phyloP scores from a whole-genome alignment of 2,797 vertebrate genomes.

The Taeniopygia guttata region DNA sequence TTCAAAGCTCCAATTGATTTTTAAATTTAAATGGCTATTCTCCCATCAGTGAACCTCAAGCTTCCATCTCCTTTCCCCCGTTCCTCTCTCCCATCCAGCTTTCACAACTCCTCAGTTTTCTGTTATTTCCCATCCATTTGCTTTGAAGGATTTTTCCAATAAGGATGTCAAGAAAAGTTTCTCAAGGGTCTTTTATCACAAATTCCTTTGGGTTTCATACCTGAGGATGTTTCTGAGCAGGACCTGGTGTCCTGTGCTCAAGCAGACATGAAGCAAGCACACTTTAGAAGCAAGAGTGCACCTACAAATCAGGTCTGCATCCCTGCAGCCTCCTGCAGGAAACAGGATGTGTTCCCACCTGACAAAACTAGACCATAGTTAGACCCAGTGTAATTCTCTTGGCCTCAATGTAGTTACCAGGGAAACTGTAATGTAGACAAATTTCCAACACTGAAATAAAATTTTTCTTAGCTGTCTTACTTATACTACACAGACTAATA shows the following conservation, averaged over 20 bases:
- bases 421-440: neutral
- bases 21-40: neutral
- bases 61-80: neutral
- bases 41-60: neutral
- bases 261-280: neutral
- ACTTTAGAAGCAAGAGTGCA: neutral
- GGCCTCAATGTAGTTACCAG: neutral
- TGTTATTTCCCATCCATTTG: neutral
- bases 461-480: neutral
- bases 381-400: neutral
- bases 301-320: neutral
- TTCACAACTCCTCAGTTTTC: neutral
- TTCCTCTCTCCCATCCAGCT: neutral
- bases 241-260: neutral
- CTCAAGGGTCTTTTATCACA: constrained; percentile 23
- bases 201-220: constrained; percentile 34
- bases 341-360: neutral
- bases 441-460: neutral
- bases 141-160: constrained; percentile 41
- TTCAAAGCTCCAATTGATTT: neutral
- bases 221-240: neutral
- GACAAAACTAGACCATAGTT: neutral
- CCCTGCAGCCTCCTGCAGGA: neutral
- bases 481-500: neutral
- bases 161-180: neutral